Evolutionary conservation across 2,113 vertebrate genomes (phyloP).

Genomic region (Periophthalmus modestus): DNA sequence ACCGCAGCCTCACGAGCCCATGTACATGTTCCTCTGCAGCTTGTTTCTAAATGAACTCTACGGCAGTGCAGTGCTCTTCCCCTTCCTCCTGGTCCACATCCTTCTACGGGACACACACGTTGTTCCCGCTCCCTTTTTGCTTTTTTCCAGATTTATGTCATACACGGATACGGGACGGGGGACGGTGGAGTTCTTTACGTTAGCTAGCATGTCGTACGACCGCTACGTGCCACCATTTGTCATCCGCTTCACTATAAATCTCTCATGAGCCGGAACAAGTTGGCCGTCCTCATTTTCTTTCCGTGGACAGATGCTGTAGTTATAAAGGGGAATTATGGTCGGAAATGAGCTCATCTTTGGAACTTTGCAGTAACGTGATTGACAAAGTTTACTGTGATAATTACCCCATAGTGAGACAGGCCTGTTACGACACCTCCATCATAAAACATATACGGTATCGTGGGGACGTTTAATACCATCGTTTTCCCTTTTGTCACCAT

Average conservation of each 20-base stretch:
- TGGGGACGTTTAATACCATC: neutral
- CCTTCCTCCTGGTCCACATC: neutral
- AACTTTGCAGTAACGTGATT: too few relatives aligned
- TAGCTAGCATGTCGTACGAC: slow-evolving; percentile 3
- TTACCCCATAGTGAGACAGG: too few relatives aligned
- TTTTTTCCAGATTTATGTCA: neutral
- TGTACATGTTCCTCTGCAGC: slow-evolving; percentile 6
- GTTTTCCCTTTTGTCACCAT: neutral
- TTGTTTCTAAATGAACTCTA: neutral
- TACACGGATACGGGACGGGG: neutral
- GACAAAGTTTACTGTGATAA: too few relatives aligned
- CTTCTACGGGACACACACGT: neutral
- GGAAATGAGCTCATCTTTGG: too few relatives aligned
- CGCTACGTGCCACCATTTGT: neutral
- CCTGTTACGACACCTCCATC: too few relatives aligned
- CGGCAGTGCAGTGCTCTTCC: neutral
- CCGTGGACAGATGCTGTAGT: too few relatives aligned
- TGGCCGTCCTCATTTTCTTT: too few relatives aligned
- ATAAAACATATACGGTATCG: slow-evolving; percentile 50
- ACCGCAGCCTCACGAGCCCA: slow-evolving; percentile 1
- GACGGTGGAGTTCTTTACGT: neutral
- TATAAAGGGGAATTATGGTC: too few relatives aligned
- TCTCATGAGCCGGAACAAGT: too few relatives aligned
- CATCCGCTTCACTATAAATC: too few relatives aligned
- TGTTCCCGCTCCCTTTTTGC: neutral